Base-by-base conservation (phyloP, 2,888 invertebrate genomes). In the Marronus borbonicus region DNA sequence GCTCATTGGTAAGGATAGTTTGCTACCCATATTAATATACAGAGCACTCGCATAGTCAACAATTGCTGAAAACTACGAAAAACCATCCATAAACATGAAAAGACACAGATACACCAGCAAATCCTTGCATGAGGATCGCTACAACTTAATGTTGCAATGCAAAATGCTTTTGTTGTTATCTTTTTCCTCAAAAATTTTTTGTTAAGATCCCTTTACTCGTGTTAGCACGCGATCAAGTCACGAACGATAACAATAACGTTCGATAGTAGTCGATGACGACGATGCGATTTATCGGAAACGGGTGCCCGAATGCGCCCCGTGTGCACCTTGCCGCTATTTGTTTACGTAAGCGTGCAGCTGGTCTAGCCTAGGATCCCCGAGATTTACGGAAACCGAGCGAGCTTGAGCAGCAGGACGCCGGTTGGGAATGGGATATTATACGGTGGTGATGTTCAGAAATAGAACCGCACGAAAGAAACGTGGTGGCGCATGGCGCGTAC, bases 291-390 rank as follows among this genome's bases (percentile, higher is more conserved):
- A 72, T 72, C 58, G 58, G 72, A 72, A 72, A 72, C 72, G 39
- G 50, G 36, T 20, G 50, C 58, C 31, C 39, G 39, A 58, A 68
- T 14, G 20, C 20, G 50, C 24, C 68, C 28, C 68, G 20, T 20
- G 24, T 49, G 24, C 28, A 50, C 68, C 68, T 68, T 28, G 49
- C 68, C 58, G 39, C 20, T 44, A 58, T 72, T 72, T 72, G 72
- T 72, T 72, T 72, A 72, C 55, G 72, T 58, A 39, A 72, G 58
- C 58, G 72, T 60, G 72, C 72, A 72, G 72, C 72, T 72, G 72
- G 72, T 72, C 72, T 60, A 58, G 72, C 72, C 58, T 72, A 58
- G 72, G 58, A 72, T 72, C 72, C 44, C 58, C 39, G 58, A 72
- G 72, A 72, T 60, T 58, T 58, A 72, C 72, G 72, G 72, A 60